Base-by-base conservation (phyloP, 2,113 vertebrate species). In the Donacobius atricapilla region DNA sequence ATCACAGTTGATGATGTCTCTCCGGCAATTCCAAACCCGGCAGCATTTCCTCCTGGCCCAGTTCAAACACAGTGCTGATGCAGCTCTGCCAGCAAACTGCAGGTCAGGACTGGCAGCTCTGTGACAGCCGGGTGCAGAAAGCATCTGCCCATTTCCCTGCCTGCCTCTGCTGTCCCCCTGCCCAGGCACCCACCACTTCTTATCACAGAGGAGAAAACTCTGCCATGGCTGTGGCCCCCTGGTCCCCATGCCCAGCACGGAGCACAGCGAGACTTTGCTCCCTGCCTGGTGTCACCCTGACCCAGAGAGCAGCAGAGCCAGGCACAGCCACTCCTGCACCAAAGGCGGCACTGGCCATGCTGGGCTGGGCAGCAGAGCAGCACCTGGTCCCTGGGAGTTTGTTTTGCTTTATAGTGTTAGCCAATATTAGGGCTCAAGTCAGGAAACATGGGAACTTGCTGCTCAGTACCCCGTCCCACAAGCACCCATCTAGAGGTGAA, bases 171-270 rank as follows among this genome's bases (percentile, higher is more conserved):
- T 66, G 27, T 10, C 87, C 68, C 72, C 18, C 2, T 87, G 50
- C 60, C 45, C 80, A 40, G 66, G 39, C 2, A 4, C 40, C 19
- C 20, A 7, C 4, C 47, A 61, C 3, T 1, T n/a, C 65, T 42
- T 15, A 9, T 2, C 30, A 22, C 1, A 15, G 35, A 51, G 73
- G 9, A 95, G 31, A 14, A 82, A 75, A 22, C 48, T 66, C 51
- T 48, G 28, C 47, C 35, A 15, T 4, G 19, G 63, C 45, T 64
- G 6, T 19, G 9, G 4, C 37, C 20, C 79, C 45, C 20, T 60
- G 11, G 15, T 23, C 21, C 51, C 24, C 0, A 0, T 16, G 42
- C 21, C 14, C 63, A 45, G 44, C 4, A 0, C 0, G 7, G 25
- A 48, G 37, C 33, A 70, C 21, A 15, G 30, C 1, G 1, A 25